Evolutionary conservation across 2,888 invertebrate species (phyloP), one percentile per base, ranked within the genome.

Genomic region (Nowickia ferox): DNA sequence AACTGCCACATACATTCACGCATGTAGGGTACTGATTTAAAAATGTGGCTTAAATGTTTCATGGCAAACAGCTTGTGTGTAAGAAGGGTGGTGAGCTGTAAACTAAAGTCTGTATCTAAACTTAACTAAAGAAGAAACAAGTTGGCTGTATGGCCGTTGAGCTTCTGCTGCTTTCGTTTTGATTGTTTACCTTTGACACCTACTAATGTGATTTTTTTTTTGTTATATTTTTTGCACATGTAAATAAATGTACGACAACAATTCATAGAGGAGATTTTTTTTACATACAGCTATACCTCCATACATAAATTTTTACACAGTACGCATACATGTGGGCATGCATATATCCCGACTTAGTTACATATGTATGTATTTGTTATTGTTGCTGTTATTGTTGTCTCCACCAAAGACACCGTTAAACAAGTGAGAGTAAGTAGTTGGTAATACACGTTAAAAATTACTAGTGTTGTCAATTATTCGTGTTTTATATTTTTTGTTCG

Each of bases 41-140:
- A 61, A 46, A 53, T 19, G 19, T n/a, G 2, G 19, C 11, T n/a
- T 17, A 22, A 51, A 66, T 75, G 59, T 63, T 83, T 86, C 72
- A 83, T 83, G 76, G 79, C 40, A 66, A 83, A 76, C 76, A 61
- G 71, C 61, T 79, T 71, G 17, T 30, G 30, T 30, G 30, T 48
- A 78, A 68, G 61, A 83, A 76, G 79, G 86, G 79, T 79, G 38
- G 75, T n/a, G 48, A 19, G 38, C 65, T 40, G 74, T 74, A 55
- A 68, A 77, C 11, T 75, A 19, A 68, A 72, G 19, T 17, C 22
- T 66, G 59, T 68, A n/a, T 22, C 59, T 44, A 40, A 65, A 68
- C 51, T 61, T 17, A 61, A 68, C 48, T 19, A 8, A 46, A 77
- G 1, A 42, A 55, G 19, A 38, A 63, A 48, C n/a, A 57, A 46